Evolutionary conservation across 2,113 vertebrate genomes (phyloP), one percentile per base, ranked within the genome.

Genomic region (Bettongia penicillata): DNA sequence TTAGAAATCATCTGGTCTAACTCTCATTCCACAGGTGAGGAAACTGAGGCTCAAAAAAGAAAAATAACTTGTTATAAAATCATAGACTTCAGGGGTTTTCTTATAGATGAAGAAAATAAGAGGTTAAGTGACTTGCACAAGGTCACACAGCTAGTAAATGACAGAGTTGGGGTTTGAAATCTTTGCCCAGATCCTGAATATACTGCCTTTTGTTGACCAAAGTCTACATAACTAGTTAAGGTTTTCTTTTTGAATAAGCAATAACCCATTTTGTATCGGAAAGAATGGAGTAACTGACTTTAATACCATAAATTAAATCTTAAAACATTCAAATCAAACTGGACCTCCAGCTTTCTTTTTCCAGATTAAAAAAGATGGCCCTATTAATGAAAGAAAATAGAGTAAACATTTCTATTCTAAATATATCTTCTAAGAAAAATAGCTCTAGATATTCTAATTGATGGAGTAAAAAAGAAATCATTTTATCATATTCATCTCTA

Each of bases 301-400:
- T 57, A 95, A 94, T 37, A 94, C 43, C n/a, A 90, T 91, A 92
- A 10, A 93, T 91, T 94, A 93, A 95, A 94, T 90, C 57, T 28
- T 95, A 93, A 95, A 91, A 51, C 3, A 43, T 84, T 94, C 19
- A 50, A 95, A 90, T 95, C 50, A 94, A 97, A 91, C 43, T 3
- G 53, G 31, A 16, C 51, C 49, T 93, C 52, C 92, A 92, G 22
- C 94, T 97, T 94, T 94, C 49, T 52, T 26, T 14, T 11, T 91
- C 26, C 7, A 84, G 1, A 92, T 96, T 96, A 95, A 37, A 96
- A 52, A 68, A 96, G 77, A 61, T 53, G 43, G 48, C 23, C 77
- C 50, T 91, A 77, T 84, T 53, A 52, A 84, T 89, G 95, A 95
- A 84, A 43, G 53, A 91, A 93, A 57, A 94, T 1, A 91, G 93